A percentile compares a stretch with the other conserved stretches of the same genome.
Conservation (phyloP, 2,113 vertebrate species). For the Lipotes vexillifer region DNA sequence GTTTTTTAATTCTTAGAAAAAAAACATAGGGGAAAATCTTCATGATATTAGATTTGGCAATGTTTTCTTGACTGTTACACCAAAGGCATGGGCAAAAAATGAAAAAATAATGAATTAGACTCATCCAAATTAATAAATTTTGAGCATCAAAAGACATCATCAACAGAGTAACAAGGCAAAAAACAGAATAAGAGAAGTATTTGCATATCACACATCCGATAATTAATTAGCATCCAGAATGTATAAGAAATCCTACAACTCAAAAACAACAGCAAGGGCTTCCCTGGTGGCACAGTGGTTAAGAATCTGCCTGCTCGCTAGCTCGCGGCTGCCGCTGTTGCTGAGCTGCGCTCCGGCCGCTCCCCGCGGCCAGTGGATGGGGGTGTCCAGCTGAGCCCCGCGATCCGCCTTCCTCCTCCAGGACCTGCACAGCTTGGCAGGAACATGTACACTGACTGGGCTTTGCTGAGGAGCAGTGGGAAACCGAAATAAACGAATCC, state of each 20-base stretch:
- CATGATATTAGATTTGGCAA: background rate
- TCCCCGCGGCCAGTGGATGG: no score
- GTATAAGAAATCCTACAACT: background rate
- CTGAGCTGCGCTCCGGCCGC: no score
- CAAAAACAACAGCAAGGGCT: no score
- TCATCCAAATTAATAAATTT: background rate
- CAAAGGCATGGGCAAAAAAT: background rate
- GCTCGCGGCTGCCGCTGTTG: no score
- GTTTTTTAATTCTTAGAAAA: no score
- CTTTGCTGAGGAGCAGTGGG: background rate
- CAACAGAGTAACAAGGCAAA: background rate
- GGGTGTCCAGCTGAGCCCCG: no score
- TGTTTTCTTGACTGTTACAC: background rate
- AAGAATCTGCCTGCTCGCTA: no score
- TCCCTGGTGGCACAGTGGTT: no score
- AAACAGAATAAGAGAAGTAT: background rate
- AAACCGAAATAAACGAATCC: background rate
- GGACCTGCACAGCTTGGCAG: background rate
- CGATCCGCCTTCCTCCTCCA: no score
- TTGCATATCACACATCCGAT: no score
- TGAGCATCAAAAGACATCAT: no score
- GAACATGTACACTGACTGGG: background rate
- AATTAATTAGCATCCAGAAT: background rate
- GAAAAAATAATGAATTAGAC: background rate
- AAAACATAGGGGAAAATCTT: background rate